A percentile compares a stretch with the other conserved stretches of the same genome.
phyloP scores from a whole-genome alignment of 2,797 vertebrate genomes.

The Phrynocephalus vlangalii region DNA sequence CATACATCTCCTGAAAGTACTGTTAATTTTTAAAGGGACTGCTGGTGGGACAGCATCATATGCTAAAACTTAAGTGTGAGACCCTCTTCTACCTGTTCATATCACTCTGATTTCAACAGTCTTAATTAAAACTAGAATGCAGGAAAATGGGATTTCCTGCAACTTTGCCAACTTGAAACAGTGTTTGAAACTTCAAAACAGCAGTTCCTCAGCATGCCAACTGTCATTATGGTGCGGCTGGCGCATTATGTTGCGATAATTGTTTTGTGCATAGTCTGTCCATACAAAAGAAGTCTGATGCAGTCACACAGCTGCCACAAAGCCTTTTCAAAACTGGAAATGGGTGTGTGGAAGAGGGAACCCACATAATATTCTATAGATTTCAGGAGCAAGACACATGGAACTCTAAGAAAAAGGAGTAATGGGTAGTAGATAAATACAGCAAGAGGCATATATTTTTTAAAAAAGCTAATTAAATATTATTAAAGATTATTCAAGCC shows the following conservation, averaged over 20 bases:
- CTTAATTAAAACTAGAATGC: neutral
- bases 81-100: neutral
- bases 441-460: neutral
- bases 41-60: neutral
- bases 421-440: neutral
- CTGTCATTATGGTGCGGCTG: conserved; percentile 10
- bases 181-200: conserved; percentile 4
- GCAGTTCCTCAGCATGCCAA: conserved; percentile 5
- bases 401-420: conserved; percentile 43
- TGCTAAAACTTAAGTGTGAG: neutral
- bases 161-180: conserved; percentile 8
- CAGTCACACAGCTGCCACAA: conserved; percentile 19
- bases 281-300: conserved; percentile 17
- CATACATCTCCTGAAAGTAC: neutral
- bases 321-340: conserved; percentile 42
- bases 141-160: conserved; percentile 2
- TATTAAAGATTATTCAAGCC: neutral
- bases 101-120: conserved; percentile 12
- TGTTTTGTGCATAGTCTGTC: conserved; percentile 35
- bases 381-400: neutral
- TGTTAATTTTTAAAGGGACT: neutral
- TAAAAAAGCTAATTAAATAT: neutral
- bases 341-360: conserved; percentile 44
- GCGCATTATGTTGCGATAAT: conserved; percentile 36
- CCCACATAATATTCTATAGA: conserved; percentile 25